Conservation (phyloP, 2,888 invertebrate genomes). For the Oscheius onirici region DNA sequence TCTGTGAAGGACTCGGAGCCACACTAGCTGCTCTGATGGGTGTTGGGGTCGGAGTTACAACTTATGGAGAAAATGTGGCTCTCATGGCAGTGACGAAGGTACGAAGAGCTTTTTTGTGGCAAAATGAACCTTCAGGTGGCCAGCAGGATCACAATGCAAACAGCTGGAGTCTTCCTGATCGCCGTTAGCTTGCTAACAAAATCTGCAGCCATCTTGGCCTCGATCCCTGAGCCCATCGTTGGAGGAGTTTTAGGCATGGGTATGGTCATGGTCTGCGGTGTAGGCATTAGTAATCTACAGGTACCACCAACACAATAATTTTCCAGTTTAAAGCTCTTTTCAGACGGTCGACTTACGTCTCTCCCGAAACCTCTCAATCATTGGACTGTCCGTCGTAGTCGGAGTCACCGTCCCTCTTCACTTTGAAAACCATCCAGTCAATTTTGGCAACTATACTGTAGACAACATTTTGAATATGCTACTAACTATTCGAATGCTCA, state of each 20-base stretch:
- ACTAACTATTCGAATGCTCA: constrained; percentile 65
- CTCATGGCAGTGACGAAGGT: constrained; percentile 58
- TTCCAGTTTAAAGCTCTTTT: not conserved
- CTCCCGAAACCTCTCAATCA: constrained; percentile 56
- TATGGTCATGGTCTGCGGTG: constrained; percentile 61
- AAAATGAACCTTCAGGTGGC: constrained; percentile 49
- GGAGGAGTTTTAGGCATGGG: constrained; percentile 64
- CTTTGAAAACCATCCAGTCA: constrained; percentile 47
- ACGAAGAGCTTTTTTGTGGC: too few species aligned
- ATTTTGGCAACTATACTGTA: constrained; percentile 42
- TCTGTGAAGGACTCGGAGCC: constrained; percentile 56
- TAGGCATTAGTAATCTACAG: constrained; percentile 57
- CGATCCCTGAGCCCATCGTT: constrained; percentile 64
- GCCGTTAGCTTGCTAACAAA: constrained; percentile 61
- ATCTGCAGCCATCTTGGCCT: constrained; percentile 59
- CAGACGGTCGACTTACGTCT: constrained; percentile 48
- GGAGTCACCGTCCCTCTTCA: constrained; percentile 56
- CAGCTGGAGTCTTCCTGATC: constrained; percentile 58
- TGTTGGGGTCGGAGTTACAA: constrained; percentile 62
- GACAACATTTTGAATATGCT: constrained; percentile 56
- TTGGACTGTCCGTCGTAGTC: constrained; percentile 57
- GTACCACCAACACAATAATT: constrained; percentile 29
- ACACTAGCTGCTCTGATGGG: constrained; percentile 58
- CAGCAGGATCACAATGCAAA: constrained; percentile 62
- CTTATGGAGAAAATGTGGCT: constrained; percentile 64